Percentiles rank a stretch among this genome's conserved stretches.
phyloP scores from a whole-genome alignment of 1,140 invertebrate genomes.

The Drosophila asahinai region DNA sequence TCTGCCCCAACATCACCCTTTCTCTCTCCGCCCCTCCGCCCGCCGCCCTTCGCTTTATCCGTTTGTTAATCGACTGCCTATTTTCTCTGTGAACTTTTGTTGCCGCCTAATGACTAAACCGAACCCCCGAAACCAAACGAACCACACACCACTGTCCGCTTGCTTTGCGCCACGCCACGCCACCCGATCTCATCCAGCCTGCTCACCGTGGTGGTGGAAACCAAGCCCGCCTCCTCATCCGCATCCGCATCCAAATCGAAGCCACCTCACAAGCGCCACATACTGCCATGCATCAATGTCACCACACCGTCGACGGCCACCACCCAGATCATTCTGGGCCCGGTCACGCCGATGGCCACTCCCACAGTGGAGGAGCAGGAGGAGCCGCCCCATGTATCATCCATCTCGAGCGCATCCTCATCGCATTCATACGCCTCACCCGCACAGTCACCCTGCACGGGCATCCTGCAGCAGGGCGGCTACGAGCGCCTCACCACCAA shows the following conservation, averaged over 20 bases:
- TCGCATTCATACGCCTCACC: slow-evolving; percentile 67
- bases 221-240: slow-evolving; percentile 25
- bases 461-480: slow-evolving; percentile 28
- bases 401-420: slow-evolving; percentile 58
- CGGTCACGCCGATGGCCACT: slow-evolving; percentile 40
- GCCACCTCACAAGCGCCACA: slow-evolving; percentile 66
- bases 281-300: slow-evolving; percentile 77
- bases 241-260: slow-evolving; percentile 46
- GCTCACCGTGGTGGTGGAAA: slow-evolving; percentile 41
- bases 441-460: slow-evolving; percentile 51
- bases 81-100: slow-evolving; percentile 79
- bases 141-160: slow-evolving; percentile 51
- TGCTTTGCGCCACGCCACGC: slow-evolving; percentile 53
- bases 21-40: slow-evolving; percentile 44
- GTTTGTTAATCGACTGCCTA: slow-evolving; percentile 76
- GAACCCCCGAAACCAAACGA: slow-evolving; percentile 23
- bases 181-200: slow-evolving; percentile 49
- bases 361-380: slow-evolving; percentile 21
- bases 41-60: slow-evolving; percentile 52
- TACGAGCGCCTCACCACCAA: slow-evolving; percentile 73
- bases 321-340: slow-evolving; percentile 74
- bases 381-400: slow-evolving; percentile 32
- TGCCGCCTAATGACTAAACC: slow-evolving; percentile 61
- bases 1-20: slow-evolving; percentile 10
- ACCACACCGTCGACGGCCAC: slow-evolving; percentile 76